Evolutionary conservation across 2,888 invertebrate genomes (phyloP).

Genomic region (Muscina levida): DNA sequence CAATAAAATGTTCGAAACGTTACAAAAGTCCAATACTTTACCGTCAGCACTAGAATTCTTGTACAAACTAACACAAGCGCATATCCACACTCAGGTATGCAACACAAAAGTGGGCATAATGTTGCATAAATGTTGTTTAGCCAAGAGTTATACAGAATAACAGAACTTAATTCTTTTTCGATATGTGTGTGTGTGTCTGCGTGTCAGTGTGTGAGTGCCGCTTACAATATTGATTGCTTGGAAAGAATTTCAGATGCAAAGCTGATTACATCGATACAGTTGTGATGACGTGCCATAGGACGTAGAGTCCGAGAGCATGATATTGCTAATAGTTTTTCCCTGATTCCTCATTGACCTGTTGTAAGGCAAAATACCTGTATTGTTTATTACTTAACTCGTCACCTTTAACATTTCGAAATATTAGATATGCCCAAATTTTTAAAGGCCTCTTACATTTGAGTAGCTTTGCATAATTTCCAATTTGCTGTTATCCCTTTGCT

Average conservation of each 20-base stretch:
- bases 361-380: neutral
- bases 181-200: neutral
- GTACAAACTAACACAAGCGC: conserved; percentile 3
- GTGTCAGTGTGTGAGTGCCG: neutral
- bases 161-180: conserved; percentile 5
- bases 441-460: too few species aligned
- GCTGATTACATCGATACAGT: conserved; percentile 30
- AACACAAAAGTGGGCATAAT: neutral
- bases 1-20: conserved; percentile 35
- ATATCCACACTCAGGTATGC: neutral
- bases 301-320: neutral
- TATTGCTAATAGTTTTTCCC: neutral
- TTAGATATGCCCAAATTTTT: too few species aligned
- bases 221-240: neutral
- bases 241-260: conserved; percentile 6
- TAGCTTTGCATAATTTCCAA: too few species aligned
- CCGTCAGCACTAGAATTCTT: conserved; percentile 1
- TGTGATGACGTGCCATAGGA: too few species aligned
- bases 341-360: conserved; percentile 4
- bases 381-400: conserved; percentile 12
- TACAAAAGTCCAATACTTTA: conserved; percentile 33
- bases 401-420: neutral
- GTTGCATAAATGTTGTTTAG: conserved; percentile 36
- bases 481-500: too few species aligned
- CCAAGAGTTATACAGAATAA: neutral